Percentiles rank a stretch among this genome's conserved stretches.
These are phyloP conservation scores for Parazoanthus darwini DNA, from an alignment of 92 coral and sea anemone species.

Conservation along the genomic window DNA sequence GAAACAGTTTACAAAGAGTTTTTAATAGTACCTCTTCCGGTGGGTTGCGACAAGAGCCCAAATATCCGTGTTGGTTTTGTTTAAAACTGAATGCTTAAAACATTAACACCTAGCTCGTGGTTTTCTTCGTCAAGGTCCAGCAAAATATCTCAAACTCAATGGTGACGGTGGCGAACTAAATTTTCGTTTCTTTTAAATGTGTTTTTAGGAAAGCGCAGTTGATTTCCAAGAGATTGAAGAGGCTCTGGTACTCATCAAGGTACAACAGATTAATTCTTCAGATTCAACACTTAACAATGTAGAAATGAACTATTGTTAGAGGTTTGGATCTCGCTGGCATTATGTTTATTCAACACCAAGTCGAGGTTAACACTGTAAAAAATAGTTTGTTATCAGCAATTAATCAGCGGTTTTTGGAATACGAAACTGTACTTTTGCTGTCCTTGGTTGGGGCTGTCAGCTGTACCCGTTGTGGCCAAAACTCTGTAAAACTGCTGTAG, in stretches of 20 bases:
- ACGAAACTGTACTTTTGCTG: too few species aligned
- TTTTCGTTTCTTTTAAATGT: background rate
- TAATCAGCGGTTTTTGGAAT: too few species aligned
- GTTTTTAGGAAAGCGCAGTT: slow-evolving; percentile 92
- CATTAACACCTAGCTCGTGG: background rate
- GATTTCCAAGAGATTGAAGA: slow-evolving; percentile 97
- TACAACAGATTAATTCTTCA: slow-evolving; percentile 5
- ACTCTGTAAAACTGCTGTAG: too few species aligned
- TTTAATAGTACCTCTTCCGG: too few species aligned
- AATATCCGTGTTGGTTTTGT: background rate
- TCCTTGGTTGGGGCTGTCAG: background rate
- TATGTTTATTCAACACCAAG: too few species aligned
- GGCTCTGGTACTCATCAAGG: slow-evolving; percentile 92
- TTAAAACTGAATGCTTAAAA: background rate
- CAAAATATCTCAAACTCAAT: background rate
- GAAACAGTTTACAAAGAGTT: too few species aligned
- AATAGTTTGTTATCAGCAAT: too few species aligned
- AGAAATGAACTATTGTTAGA: too few species aligned
- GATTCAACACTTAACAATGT: background rate
- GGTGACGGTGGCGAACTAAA: background rate
- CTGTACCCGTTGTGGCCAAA: background rate
- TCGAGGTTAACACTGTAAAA: too few species aligned
- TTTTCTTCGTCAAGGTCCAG: too few species aligned
- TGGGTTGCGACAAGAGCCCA: background rate
- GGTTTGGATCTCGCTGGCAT: too few species aligned